Base-by-base conservation (phyloP, 2,797 vertebrate species). In the Argya squamiceps region DNA sequence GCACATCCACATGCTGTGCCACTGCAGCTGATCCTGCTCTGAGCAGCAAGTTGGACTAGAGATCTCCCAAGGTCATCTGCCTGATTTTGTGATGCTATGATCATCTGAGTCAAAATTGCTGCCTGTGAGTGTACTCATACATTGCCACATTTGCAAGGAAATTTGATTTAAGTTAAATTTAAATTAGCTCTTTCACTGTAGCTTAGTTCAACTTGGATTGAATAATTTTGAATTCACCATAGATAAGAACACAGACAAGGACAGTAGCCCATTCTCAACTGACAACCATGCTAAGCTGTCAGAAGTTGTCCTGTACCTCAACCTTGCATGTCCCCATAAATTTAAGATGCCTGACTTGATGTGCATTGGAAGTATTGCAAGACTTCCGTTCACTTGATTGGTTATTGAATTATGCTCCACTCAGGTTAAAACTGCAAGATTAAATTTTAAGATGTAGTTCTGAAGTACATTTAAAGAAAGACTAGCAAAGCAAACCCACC, bases 121-220 rank as follows among this genome's bases (percentile, higher is more conserved):
- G 6, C 22, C 83, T 74, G n/a, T 56, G 44, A 84, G 11, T 37
- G 18, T 63, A 52, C 60, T 80, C 63, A 73, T 47, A 44, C 7
- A 0, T 60, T 67, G 37, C 34, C 32, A 41, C 17, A 85, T 93
- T 95, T 89, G 56, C 56, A 93, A 77, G 47, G 32, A 91, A 85
- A 88, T 74, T 60, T 78, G 15, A 75, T 88, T 93, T 76, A 67
- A 36, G 47, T 89, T 88, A 92, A 39, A 94, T 91, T 92, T 88
- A 74, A 89, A 83, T 83, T 83, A 80, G 41, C 9, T 70, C 23
- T 91, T 89, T 79, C 37, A 7, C 27, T 71, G 53, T 41, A 50
- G 27, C 74, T 85, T 85, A 89, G 50, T 68, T 95, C 43, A 75
- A 6, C 37, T 70, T 81, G 39, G 36, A 53, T 26, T 84, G 41